phyloP scores from a whole-genome alignment of 2,113 vertebrate species.

The Labeo catla region DNA sequence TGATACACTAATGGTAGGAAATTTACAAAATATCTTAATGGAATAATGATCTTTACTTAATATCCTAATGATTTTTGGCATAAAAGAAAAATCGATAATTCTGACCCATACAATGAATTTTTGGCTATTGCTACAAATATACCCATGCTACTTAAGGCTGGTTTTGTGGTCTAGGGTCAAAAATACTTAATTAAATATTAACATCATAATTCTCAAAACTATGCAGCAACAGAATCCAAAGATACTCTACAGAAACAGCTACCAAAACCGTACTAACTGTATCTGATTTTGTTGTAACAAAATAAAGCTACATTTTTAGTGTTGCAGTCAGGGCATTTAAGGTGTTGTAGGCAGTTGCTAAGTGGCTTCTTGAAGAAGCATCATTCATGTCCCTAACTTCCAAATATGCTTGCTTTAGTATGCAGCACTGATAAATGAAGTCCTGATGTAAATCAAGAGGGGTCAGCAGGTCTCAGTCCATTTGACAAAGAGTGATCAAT shows the following conservation, averaged over 20 bases:
- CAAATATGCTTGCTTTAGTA: background rate
- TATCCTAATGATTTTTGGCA: too few relatives aligned
- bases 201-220: background rate
- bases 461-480: constrained; percentile 29
- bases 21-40: too few relatives aligned
- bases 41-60: too few relatives aligned
- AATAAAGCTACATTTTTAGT: background rate
- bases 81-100: too few relatives aligned
- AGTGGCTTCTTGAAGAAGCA: background rate
- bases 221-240: background rate
- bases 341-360: background rate
- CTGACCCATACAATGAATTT: too few relatives aligned
- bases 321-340: background rate
- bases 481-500: constrained; percentile 41
- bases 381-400: background rate
- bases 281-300: background rate
- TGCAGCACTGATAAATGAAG: background rate
- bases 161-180: too few relatives aligned
- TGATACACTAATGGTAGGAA: too few relatives aligned
- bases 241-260: background rate
- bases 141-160: too few relatives aligned
- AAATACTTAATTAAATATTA: too few relatives aligned
- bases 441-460: constrained; percentile 41
- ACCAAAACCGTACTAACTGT: background rate
- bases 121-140: too few relatives aligned